A percentile compares a stretch with the other conserved stretches of the same genome.
Evolutionary conservation across 2,797 vertebrate genomes (phyloP).

Genomic region (Enteromius afrohamiltoni): DNA sequence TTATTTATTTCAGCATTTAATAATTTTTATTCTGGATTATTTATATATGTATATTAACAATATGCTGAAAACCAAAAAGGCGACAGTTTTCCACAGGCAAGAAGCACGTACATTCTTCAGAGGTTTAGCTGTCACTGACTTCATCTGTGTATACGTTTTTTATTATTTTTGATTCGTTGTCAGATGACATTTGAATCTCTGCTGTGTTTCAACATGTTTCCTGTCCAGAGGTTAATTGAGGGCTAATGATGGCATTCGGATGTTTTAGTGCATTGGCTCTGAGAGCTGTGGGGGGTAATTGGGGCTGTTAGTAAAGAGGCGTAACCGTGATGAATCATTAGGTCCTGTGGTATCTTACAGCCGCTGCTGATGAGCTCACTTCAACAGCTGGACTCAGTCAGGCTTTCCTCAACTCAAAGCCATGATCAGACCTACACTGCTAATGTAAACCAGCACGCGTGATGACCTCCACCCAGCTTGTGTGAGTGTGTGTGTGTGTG

Average conservation of each 20-base stretch:
- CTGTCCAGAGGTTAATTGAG: conserved; percentile 23
- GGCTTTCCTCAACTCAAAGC: conserved; percentile 17
- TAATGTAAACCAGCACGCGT: conserved; percentile 22
- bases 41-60: background rate
- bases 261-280: conserved; percentile 16
- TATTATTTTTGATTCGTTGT: background rate
- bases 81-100: background rate
- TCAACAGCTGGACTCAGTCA: conserved; percentile 40
- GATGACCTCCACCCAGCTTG: conserved; percentile 23
- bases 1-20: too few relatives aligned
- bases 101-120: background rate
- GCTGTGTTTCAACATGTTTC: conserved; percentile 16
- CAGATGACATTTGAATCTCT: background rate
- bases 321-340: conserved; percentile 38
- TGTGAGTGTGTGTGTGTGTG: too few relatives aligned
- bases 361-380: conserved; percentile 23
- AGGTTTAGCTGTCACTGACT: conserved; percentile 7
- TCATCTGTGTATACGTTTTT: background rate
- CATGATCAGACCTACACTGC: background rate
- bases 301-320: conserved; percentile 22
- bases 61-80: background rate
- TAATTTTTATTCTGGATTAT: too few relatives aligned
- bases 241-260: background rate
- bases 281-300: conserved; percentile 29
- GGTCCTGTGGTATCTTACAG: conserved; percentile 18